Base-by-base conservation (phyloP, 2,888 invertebrate species). In the Argyresthia albistria region DNA sequence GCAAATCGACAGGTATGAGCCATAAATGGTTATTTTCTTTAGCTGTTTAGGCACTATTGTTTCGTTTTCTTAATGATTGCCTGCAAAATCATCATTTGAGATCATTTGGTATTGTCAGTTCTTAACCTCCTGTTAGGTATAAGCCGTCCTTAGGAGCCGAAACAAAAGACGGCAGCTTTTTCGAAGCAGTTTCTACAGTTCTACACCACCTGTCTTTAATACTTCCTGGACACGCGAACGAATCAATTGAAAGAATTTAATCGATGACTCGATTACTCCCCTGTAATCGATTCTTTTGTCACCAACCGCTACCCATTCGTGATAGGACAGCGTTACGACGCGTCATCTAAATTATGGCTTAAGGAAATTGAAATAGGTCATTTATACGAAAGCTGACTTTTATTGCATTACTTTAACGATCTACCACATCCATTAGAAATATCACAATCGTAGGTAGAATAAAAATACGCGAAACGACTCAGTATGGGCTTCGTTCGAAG, bases 211-310 rank as follows among this genome's bases (percentile, higher is more conserved):
- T 51, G 51, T 43, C 42, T 16, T 11, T 35, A 43, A 51, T 51
- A n/a, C 35, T 45, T 15, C 45, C 35, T 9, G 25, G 42, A 45
- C 51, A 51, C 51, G 51, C 51, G 35, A 51, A 35, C 51, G 51
- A 51, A 35, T 51, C 51, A 51, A 51, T 51, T 45, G 51, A 51
- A 51, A 12, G 35, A 51, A 35, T 51, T 11, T 45, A 45, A 45
- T 51, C 45, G 45, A 51, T 51, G 43, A 45, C 25, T 35, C 43
- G 35, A 51, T 51, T 35, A 45, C 25, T 35, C 43, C 12, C 45
- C 42, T n/a, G 45, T 51, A 45, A 51, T 51, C 51, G 45, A 45
- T 51, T 45, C 51, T 35, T 51, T 51, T 51, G 51, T 51, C 51
- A 36, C 15, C 36, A 45, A 8, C 51, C 50, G 43, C 42, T 11